phyloP scores from a whole-genome alignment of 2,797 vertebrate genomes.

The Decapterus maruadsi region DNA sequence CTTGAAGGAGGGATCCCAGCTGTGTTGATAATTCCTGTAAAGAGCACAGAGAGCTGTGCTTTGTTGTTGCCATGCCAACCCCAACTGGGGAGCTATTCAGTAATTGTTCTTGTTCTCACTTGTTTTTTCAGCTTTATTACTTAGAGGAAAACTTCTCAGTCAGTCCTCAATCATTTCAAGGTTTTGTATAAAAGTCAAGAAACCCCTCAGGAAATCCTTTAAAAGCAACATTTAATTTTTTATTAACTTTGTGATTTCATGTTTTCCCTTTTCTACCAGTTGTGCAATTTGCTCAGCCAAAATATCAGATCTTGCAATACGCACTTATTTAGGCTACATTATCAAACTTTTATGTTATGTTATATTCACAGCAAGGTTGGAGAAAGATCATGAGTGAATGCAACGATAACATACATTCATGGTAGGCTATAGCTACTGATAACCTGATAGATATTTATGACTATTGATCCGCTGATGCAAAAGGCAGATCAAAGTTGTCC shows the following conservation, averaged over 20 bases:
- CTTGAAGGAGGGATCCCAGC: slow-evolving; percentile 26
- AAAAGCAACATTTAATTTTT: not conserved
- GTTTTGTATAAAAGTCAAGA: not conserved
- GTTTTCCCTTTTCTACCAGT: not conserved
- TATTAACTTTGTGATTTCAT: not conserved
- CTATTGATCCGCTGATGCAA: too few relatives aligned
- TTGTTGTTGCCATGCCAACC: slow-evolving; percentile 50
- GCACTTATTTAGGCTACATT: too few relatives aligned
- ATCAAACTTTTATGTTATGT: not conserved
- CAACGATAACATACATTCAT: too few relatives aligned
- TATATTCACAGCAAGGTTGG: not conserved
- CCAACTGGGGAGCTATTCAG: slow-evolving; percentile 19
- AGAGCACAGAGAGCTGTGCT: slow-evolving; percentile 22
- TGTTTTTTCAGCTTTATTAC: slow-evolving; percentile 41
- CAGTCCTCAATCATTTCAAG: slow-evolving; percentile 7
- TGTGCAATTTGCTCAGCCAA: not conserved
- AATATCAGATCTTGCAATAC: not conserved
- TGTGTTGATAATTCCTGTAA: slow-evolving; percentile 35
- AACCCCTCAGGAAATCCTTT: not conserved
- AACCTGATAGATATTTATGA: too few relatives aligned
- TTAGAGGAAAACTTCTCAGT: slow-evolving; percentile 15
- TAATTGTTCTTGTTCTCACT: slow-evolving; percentile 24
- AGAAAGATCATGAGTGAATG: too few relatives aligned
- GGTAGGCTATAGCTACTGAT: too few relatives aligned
- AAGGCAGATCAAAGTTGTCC: too few relatives aligned